Percentiles rank a stretch among this genome's conserved stretches.
phyloP scores from a whole-genome alignment of 2,888 invertebrate genomes.

The Calameuta filiformis region DNA sequence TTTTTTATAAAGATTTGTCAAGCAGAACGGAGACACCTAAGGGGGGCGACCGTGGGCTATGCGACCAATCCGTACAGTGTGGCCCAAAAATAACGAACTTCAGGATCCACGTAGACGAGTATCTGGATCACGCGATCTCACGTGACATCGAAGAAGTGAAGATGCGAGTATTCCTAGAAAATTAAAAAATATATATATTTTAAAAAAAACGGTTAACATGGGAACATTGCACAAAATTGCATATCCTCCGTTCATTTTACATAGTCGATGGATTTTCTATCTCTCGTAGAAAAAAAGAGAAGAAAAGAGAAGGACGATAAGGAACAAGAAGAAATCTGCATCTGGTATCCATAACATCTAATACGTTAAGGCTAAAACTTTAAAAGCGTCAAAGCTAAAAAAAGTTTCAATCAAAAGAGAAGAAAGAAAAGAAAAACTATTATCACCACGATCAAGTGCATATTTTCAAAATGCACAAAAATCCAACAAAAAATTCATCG shows the following conservation, averaged over 20 bases:
- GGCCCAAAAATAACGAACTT: neutral
- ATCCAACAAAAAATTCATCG: neutral
- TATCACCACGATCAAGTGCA: neutral
- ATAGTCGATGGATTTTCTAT: slow-evolving; percentile 30
- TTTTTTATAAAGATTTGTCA: slow-evolving; percentile 25
- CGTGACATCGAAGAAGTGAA: slow-evolving; percentile 2
- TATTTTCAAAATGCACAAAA: neutral
- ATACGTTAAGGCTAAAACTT: slow-evolving; percentile 32
- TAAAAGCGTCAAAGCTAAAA: neutral
- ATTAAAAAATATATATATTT: slow-evolving; percentile 11
- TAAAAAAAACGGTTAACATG: slow-evolving; percentile 39
- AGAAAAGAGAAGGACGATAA: neutral
- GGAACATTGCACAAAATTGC: slow-evolving; percentile 61
- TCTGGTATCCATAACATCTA: slow-evolving; percentile 38
- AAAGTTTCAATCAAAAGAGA: slow-evolving; percentile 50
- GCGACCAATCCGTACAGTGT: neutral
- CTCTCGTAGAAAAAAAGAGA: neutral
- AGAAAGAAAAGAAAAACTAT: slow-evolving; percentile 16
- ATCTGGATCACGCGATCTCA: slow-evolving; percentile 17
- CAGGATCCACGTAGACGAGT: slow-evolving; percentile 2
- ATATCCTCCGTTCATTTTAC: slow-evolving; percentile 60
- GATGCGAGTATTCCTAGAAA: slow-evolving; percentile 17
- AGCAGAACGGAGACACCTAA: slow-evolving; percentile 2
- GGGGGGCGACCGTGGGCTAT: neutral
- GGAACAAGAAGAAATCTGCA: slow-evolving; percentile 31